Base-by-base conservation (phyloP, 2,113 vertebrate genomes). In the Alligator sinensis region DNA sequence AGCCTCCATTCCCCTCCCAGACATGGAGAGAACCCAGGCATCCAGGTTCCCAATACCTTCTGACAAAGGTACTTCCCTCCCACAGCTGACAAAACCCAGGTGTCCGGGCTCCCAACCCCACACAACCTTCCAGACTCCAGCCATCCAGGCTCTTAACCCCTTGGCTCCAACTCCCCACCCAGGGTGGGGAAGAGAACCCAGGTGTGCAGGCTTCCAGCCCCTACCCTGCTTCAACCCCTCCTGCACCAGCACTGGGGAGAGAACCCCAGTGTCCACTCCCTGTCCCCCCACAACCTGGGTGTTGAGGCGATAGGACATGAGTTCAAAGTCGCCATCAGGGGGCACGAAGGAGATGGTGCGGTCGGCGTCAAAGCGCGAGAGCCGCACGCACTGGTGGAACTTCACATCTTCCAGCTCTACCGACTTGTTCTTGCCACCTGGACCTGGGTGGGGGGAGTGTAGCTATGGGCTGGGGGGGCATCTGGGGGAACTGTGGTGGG, bases 301-400 rank as follows among this genome's bases (percentile, higher is more conserved):
- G 95, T 98, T 98, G 91, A 99, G 99, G 82, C 99, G 98, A 89
- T 99, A 99, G 80, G 99, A 99, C 99, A 99, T 99, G 86, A 99
- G 98, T 87, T 99, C 99, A 4, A 99, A 99, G 93, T 99, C 99
- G 0, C 99, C 99, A 0, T 99, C 99, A 0, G 99, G 99, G 1
- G 99, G 99, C 91, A 99, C 98, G 97, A 99, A 99, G 87, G 99
- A 99, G 97, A 99, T 99, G 59, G 99, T 99, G 16, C 99, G 98
- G 96, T 99, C 99, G 0, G 97, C 99, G 78, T 99, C 99, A 4
- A 99, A 99, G 38, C 99, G 99, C 0, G 99, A 99, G 2, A 99
- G 98, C 1, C 99, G 98, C 17, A 99, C 99, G 0, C 99, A 99
- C 97, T 99, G 99, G 95, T 99, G 99, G 96, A 99, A 99, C 94